Conservation (phyloP, 1,140 invertebrate genomes). For the Ptiloglossa arizonensis region DNA sequence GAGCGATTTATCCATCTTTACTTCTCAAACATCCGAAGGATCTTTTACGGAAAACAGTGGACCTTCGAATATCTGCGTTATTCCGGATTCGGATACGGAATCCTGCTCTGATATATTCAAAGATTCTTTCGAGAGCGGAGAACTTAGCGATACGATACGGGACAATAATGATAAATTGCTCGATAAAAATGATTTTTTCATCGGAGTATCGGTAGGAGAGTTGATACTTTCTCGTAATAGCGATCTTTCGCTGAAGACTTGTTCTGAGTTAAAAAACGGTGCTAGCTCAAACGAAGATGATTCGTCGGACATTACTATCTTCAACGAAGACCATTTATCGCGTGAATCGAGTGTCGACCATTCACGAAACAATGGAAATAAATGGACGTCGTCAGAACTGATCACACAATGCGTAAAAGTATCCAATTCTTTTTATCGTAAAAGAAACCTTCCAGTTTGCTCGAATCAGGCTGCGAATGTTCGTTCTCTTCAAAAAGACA, state of each 20-base stretch:
- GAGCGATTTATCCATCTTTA: background rate
- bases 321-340: background rate
- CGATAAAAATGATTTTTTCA: background rate
- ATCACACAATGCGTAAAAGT: too few relatives aligned
- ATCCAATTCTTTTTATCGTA: background rate
- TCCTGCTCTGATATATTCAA: constrained; percentile 2
- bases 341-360: background rate
- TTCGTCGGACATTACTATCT: background rate
- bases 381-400: background rate
- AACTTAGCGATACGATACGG: background rate
- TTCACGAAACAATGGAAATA: background rate
- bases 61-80: background rate
- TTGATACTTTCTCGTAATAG: background rate
- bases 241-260: background rate
- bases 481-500: constrained; percentile 4
- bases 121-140: background rate
- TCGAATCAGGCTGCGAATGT: background rate
- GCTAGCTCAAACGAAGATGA: too few relatives aligned
- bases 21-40: background rate
- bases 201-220: background rate
- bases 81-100: constrained; percentile 13
- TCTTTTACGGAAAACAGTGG: background rate
- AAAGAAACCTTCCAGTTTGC: background rate
- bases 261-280: too few relatives aligned
- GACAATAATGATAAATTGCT: background rate